These are phyloP conservation scores for Plotosus lineatus DNA, from an alignment of 2,113 vertebrate species.

Conservation along the genomic window DNA sequence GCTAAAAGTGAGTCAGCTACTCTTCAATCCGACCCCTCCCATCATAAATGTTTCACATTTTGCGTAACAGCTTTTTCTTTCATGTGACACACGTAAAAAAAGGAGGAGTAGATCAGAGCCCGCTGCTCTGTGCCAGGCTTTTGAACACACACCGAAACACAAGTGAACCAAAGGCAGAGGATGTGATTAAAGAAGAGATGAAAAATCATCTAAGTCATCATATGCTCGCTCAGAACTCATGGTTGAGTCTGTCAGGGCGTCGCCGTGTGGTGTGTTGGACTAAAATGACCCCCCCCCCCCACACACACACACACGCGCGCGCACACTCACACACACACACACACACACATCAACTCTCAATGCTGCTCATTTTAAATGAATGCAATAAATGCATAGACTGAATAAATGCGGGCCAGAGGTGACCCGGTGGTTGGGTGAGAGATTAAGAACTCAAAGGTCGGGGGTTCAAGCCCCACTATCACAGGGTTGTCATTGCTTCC, in stretches of 20 bases:
- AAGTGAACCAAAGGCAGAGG: slow-evolving; percentile 23
- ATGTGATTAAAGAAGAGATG: slow-evolving; percentile 41
- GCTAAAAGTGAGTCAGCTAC: neutral
- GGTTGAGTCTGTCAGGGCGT: slow-evolving; percentile 39
- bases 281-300: slow-evolving; percentile 29
- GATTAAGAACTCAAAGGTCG: no score
- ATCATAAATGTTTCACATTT: neutral
- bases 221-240: slow-evolving; percentile 47
- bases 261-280: neutral
- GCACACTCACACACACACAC: no score
- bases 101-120: neutral
- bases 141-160: slow-evolving; percentile 27
- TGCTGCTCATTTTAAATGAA: no score
- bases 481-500: no score
- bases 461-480: no score
- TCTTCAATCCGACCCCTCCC: neutral
- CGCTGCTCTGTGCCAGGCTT: slow-evolving; percentile 19
- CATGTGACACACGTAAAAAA: neutral
- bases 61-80: slow-evolving; percentile 5
- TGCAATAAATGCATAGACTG: no score
- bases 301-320: neutral
- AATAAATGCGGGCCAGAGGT: no score
- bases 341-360: no score
- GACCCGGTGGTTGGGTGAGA: no score
- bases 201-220: slow-evolving; percentile 38